Conservation (phyloP, 2,888 invertebrate species). For the Drosophila demipolita region DNA sequence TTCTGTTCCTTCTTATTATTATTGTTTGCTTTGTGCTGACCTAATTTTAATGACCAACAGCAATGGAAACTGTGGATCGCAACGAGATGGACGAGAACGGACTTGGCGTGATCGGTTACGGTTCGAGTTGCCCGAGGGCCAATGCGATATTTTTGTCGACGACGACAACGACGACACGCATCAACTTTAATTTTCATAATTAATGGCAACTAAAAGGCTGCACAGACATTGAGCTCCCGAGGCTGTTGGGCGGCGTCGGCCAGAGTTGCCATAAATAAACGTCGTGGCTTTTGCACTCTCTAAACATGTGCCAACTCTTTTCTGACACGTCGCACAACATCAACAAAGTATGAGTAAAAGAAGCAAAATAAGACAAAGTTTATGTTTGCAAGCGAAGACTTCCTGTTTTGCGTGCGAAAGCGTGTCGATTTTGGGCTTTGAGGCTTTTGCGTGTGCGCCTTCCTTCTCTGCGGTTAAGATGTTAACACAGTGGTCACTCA, state of each 20-base stretch:
- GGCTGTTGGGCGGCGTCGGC: slow-evolving; percentile 21
- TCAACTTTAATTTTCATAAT: slow-evolving; percentile 77
- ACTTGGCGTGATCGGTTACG: slow-evolving; percentile 2
- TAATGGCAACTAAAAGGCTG: slow-evolving; percentile 66
- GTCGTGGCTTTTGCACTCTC: slow-evolving; percentile 41
- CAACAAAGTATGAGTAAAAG: neutral
- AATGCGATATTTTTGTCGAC: slow-evolving; percentile 53
- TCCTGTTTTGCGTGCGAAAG: slow-evolving; percentile 60
- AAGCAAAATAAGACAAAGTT: slow-evolving; percentile 1
- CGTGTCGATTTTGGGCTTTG: slow-evolving; percentile 31
- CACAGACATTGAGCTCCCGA: slow-evolving; percentile 19
- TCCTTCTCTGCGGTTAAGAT: slow-evolving; percentile 13
- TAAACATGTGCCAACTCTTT: slow-evolving; percentile 54
- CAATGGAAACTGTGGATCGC: slow-evolving; percentile 34
- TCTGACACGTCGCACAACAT: slow-evolving; percentile 44
- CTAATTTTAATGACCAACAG: slow-evolving; percentile 74
- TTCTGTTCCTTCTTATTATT: slow-evolving; percentile 19
- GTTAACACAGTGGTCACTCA: slow-evolving; percentile 24
- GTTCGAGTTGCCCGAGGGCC: slow-evolving; percentile 35
- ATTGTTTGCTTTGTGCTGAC: slow-evolving; percentile 60
- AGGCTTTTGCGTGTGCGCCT: neutral
- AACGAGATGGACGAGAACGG: slow-evolving; percentile 18
- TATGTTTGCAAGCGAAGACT: slow-evolving; percentile 43
- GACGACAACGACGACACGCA: slow-evolving; percentile 65
- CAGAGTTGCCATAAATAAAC: slow-evolving; percentile 59